Conservation (phyloP, 2,888 invertebrate genomes). For the Caenorhabditis becei region DNA sequence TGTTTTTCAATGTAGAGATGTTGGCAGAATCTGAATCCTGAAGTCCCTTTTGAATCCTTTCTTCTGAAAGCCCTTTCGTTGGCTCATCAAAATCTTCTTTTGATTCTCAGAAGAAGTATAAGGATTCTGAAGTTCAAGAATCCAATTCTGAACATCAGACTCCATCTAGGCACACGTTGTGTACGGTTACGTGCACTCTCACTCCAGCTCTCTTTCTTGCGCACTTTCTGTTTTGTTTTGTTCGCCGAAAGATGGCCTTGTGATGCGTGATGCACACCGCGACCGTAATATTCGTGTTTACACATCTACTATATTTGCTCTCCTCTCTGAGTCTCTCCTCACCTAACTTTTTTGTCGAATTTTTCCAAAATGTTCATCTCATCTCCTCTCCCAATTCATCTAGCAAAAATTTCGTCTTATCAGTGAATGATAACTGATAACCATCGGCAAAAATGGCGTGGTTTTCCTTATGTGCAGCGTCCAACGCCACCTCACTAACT, state of each 20-base stretch:
- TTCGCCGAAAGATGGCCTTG: slow-evolving; percentile 30
- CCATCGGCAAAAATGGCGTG: neutral
- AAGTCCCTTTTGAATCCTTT: no score
- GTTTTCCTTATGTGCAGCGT: neutral
- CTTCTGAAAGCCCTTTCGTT: no score
- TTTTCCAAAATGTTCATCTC: slow-evolving; percentile 25
- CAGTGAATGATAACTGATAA: neutral
- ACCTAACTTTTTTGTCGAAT: slow-evolving; percentile 23
- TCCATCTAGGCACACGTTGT: no score
- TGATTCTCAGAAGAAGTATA: no score
- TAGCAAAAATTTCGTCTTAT: slow-evolving; percentile 6
- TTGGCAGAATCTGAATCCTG: no score
- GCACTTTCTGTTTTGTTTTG: slow-evolving; percentile 41
- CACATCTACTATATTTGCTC: slow-evolving; percentile 60
- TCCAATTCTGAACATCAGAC: no score
- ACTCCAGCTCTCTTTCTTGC: slow-evolving; percentile 21
- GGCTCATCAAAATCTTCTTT: no score
- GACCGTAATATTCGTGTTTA: slow-evolving; percentile 54
- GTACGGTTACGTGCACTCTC: no score
- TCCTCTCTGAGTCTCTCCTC: slow-evolving; percentile 31
- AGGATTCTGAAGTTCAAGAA: no score
- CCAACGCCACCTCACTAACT: neutral
- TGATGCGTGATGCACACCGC: slow-evolving; percentile 60
- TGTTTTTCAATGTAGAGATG: no score
- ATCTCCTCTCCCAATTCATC: slow-evolving; percentile 7